Evolutionary conservation across 2,797 vertebrate species (phyloP), one percentile per base, ranked within the genome.

Genomic region (Sebastes jordani): DNA sequence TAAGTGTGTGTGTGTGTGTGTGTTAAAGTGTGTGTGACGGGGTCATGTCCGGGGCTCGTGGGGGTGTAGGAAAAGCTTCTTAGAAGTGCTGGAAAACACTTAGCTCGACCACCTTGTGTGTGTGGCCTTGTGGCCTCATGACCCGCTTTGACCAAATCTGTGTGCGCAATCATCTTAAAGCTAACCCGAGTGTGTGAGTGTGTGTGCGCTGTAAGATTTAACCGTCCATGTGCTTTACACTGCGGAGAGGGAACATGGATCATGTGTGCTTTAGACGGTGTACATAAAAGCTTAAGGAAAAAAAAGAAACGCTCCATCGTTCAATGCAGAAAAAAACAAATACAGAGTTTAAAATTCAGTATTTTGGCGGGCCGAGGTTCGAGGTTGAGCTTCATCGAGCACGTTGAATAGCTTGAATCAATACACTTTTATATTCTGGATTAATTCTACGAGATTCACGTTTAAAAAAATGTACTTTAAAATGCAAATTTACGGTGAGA

Each of bases 41-140:
- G 92, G 93, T 93, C 92, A 91, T 76, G 84, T 89, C 86, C 87
- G 25, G 89, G 86, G 77, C 85, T 89, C 9, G 7, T 71, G 83
- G 74, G 88, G 84, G 89, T 80, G 88, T 27, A 76, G 58, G 75
- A 75, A 91, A 94, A 94, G 92, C 92, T 63, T 71, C 92, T 94
- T 92, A 94, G 54, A 88, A 74, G 80, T 81, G 78, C 77, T 90
- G 87, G 80, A 87, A 89, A 92, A 91, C 89, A 93, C 92, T 94
- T 93, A 86, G 81, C 82, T 84, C 66, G 66, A 84, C 71, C 86
- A 85, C 86, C 49, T 81, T 81, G 86, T 82, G 86, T 89, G 83
- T 85, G 86, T 91, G 81, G 87, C 79, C 81, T 87, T 68, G 29
- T 88, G 87, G 84, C 92, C 90, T 85, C 88, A 71, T 90, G 89